A percentile compares a stretch with the other conserved stretches of the same genome.
phyloP scores from a whole-genome alignment of 2,888 invertebrate genomes.

The Amblyjoppa proteus region DNA sequence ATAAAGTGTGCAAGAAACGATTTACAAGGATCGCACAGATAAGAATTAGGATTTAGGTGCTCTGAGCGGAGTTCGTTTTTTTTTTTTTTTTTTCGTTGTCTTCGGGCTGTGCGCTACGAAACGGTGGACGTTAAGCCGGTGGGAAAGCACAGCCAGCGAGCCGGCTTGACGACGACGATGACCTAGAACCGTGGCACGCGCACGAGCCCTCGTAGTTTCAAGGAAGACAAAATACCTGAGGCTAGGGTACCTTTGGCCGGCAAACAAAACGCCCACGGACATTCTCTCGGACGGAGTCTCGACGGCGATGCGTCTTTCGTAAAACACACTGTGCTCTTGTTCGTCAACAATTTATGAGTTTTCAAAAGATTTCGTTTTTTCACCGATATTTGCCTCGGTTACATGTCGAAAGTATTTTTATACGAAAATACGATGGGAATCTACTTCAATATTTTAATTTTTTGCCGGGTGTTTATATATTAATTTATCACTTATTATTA shows the following conservation, averaged over 20 bases:
- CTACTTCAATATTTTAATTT: no score
- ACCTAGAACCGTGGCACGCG: constrained; percentile 27
- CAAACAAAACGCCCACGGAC: constrained; percentile 36
- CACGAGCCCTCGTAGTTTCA: neutral
- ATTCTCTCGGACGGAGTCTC: neutral
- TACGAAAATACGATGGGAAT: neutral
- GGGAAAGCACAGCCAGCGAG: constrained; percentile 31
- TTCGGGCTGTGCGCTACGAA: neutral
- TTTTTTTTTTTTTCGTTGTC: neutral
- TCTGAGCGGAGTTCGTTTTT: neutral
- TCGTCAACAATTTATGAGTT: constrained; percentile 22
- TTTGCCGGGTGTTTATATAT: no score
- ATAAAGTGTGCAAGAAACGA: no score
- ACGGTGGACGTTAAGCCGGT: constrained; percentile 18
- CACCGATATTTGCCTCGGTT: neutral
- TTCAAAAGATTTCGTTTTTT: neutral
- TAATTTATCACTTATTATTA: no score
- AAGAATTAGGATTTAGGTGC: constrained; percentile 37
- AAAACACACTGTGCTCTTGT: constrained; percentile 4
- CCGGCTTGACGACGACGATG: neutral
- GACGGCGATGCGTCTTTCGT: constrained; percentile 3
- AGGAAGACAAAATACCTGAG: constrained; percentile 38
- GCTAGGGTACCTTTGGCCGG: neutral
- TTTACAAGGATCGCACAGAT: constrained; percentile 7
- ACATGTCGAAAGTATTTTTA: neutral